Evolutionary conservation across 2,797 vertebrate genomes (phyloP).

Genomic region (Tenualosa thibaudeaui): DNA sequence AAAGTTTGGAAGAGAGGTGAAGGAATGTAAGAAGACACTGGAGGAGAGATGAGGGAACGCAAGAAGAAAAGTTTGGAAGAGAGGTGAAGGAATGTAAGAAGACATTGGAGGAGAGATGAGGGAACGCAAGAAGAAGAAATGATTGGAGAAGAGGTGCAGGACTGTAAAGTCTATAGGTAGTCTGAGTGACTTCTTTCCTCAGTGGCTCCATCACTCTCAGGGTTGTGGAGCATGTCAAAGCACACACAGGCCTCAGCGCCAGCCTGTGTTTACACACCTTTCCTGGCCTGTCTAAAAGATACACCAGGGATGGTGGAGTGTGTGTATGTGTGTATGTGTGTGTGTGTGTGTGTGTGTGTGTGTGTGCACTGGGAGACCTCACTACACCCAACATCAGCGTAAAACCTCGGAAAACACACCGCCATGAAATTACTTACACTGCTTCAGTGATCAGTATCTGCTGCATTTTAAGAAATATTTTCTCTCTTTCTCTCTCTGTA

Average conservation of each 20-base stretch:
- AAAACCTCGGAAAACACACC: neutral
- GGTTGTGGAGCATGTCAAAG: neutral
- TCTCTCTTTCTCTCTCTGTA: neutral
- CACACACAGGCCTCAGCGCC: neutral
- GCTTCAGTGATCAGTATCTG: neutral
- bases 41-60: no score
- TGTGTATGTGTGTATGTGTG: neutral
- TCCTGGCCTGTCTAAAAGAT: neutral
- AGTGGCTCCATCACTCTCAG: neutral
- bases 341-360: neutral
- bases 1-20: no score
- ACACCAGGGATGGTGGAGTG: neutral
- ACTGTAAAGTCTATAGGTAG: neutral
- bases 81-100: no score
- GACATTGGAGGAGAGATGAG: no score
- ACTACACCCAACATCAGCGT: neutral
- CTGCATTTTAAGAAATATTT: neutral
- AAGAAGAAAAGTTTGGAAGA: no score
- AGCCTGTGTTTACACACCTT: neutral
- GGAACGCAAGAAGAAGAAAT: no score
- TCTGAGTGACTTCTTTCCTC: neutral
- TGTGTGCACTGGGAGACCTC: neutral
- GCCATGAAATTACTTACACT: slow-evolving; percentile 14
- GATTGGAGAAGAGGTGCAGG: no score
- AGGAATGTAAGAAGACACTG: no score